Conservation (phyloP, 2,113 vertebrate genomes). For the Heliornis fulica region DNA sequence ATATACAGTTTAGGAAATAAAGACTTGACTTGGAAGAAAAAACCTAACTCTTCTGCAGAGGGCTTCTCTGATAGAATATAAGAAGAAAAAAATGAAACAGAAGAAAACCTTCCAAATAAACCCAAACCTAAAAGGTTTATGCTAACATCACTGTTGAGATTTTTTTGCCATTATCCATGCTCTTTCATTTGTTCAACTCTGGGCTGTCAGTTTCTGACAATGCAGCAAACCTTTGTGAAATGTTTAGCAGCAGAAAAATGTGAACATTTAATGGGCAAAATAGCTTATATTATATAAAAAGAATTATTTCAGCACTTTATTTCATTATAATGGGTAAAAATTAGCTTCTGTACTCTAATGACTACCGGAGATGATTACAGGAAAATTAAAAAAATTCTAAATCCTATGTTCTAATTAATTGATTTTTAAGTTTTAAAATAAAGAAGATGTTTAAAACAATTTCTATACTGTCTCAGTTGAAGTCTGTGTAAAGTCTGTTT, state of each 20-base stretch:
- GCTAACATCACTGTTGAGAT: neutral
- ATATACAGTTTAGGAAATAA: neutral
- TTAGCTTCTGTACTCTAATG: neutral
- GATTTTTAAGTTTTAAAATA: neutral
- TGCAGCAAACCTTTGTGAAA: neutral
- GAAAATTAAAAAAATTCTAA: neutral
- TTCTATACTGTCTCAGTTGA: neutral
- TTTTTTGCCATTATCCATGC: neutral
- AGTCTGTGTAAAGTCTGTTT: neutral
- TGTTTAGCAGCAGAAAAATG: neutral
- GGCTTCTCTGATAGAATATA: neutral
- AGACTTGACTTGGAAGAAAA: neutral
- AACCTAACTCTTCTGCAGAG: neutral
- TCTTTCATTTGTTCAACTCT: neutral
- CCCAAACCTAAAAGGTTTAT: neutral
- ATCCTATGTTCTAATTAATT: neutral
- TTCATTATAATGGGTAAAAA: neutral
- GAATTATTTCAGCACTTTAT: neutral
- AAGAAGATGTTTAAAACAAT: neutral
- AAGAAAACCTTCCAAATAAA: neutral
- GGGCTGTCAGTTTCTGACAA: neutral
- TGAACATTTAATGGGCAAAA: neutral
- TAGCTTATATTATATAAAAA: neutral
- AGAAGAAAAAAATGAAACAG: neutral
- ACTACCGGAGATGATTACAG: neutral